Percentiles rank a stretch among this genome's conserved stretches.
Conservation (phyloP, 2,888 invertebrate genomes). For the Agonopterix alstromeriana region DNA sequence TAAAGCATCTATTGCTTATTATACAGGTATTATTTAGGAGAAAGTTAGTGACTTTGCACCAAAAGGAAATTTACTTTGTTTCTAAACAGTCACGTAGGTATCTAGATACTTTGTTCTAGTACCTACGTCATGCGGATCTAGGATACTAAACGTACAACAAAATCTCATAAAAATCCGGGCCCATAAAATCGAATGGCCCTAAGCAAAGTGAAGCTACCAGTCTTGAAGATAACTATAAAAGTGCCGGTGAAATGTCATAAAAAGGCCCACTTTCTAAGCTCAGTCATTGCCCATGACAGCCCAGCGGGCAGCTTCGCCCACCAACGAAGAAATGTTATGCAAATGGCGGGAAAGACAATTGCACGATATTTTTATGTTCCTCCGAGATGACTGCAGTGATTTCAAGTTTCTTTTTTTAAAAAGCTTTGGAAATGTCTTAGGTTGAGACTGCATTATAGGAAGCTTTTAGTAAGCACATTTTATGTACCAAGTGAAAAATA, state of each 20-base stretch:
- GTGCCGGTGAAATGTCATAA: slow-evolving; percentile 30
- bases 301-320: slow-evolving; percentile 17
- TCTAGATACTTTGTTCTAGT: too few species aligned
- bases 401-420: too few species aligned
- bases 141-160: neutral
- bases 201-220: slow-evolving; percentile 39
- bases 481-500: too few species aligned
- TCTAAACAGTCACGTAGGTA: too few species aligned
- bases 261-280: slow-evolving; percentile 23
- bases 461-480: too few species aligned
- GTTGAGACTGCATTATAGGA: too few species aligned
- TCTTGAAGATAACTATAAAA: slow-evolving; percentile 27
- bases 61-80: too few species aligned
- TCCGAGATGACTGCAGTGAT: neutral
- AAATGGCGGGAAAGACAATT: slow-evolving; percentile 27
- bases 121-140: too few species aligned
- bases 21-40: too few species aligned
- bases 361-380: slow-evolving; percentile 15
- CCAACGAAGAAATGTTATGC: slow-evolving; percentile 22
- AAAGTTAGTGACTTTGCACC: too few species aligned
- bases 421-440: too few species aligned
- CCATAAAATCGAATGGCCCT: slow-evolving; percentile 14
- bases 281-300: slow-evolving; percentile 21
- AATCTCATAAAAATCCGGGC: slow-evolving; percentile 5
- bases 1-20: too few species aligned